Evolutionary conservation across 2,797 vertebrate genomes (phyloP).

Genomic region (Heterohyrax brucei): DNA sequence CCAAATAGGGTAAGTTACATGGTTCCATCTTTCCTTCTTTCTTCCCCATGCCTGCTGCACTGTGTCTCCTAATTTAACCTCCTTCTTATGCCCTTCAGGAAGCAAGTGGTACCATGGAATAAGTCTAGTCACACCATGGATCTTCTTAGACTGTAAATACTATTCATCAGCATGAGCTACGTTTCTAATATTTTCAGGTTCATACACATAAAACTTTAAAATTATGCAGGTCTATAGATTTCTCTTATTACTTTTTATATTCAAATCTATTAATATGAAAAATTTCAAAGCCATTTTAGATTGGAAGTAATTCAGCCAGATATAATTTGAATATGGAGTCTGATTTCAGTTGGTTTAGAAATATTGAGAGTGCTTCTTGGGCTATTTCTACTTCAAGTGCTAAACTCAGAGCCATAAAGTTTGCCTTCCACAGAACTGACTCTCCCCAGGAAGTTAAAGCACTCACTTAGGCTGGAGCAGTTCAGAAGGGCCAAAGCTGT

Average conservation of each 20-base stretch:
- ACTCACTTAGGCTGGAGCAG: background rate
- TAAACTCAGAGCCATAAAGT: background rate
- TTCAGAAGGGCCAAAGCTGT: background rate
- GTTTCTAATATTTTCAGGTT: slow-evolving; percentile 76
- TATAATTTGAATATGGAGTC: slow-evolving; percentile 72
- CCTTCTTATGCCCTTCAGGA: background rate
- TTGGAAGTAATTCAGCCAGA: slow-evolving; percentile 80
- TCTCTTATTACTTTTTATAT: slow-evolving; percentile 84
- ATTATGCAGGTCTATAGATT: slow-evolving; percentile 82
- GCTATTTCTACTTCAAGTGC: background rate
- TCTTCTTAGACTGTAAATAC: slow-evolving; percentile 41
- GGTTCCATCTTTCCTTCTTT: background rate
- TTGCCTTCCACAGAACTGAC: background rate
- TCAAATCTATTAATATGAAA: slow-evolving; percentile 84
- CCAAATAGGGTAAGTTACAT: background rate
- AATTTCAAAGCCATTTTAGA: slow-evolving; percentile 84
- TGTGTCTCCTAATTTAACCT: background rate
- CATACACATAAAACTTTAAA: slow-evolving; percentile 82
- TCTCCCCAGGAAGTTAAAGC: background rate
- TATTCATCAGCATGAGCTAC: slow-evolving; percentile 59
- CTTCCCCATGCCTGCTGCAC: background rate
- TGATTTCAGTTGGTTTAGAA: slow-evolving; percentile 77
- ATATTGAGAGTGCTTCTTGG: background rate
- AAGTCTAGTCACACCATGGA: slow-evolving; percentile 28
- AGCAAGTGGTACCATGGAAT: background rate